Conservation (phyloP, 92 coral and sea anemone species). For the Parazoanthus swiftii region DNA sequence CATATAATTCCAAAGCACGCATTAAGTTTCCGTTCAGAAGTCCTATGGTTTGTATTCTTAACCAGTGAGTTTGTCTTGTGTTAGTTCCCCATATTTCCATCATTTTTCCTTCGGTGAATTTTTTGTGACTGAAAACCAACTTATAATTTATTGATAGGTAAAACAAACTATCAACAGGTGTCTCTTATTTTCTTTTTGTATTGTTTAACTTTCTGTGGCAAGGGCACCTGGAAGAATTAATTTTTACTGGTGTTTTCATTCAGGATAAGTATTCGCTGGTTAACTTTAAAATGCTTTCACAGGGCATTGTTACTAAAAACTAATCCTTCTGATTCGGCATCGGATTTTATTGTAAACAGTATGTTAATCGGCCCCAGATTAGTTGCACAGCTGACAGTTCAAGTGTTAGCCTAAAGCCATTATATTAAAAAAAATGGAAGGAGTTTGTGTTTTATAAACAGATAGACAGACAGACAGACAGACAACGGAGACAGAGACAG, state of each 20-base stretch:
- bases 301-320: too few relatives aligned
- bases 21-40: background rate
- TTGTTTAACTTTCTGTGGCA: conserved; percentile 12
- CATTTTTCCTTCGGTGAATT: background rate
- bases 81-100: background rate
- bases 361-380: too few relatives aligned
- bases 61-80: background rate
- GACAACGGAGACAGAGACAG: too few relatives aligned
- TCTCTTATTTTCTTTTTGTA: background rate
- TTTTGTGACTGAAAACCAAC: background rate
- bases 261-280: background rate
- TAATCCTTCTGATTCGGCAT: too few relatives aligned
- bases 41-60: background rate
- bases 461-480: too few relatives aligned
- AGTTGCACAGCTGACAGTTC: too few relatives aligned
- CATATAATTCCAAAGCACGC: background rate
- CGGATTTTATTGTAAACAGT: too few relatives aligned
- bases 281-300: background rate
- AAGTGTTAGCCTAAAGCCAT: too few relatives aligned
- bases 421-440: too few relatives aligned
- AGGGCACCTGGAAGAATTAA: background rate
- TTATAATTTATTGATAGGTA: background rate
- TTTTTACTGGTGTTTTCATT: background rate
- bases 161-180: conserved; percentile 7
- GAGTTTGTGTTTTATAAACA: too few relatives aligned